Percentiles rank a stretch among this genome's conserved stretches.
These are phyloP conservation scores for Megalonaias nervosa DNA, from an alignment of 1,140 invertebrate species.

Conservation along the genomic window DNA sequence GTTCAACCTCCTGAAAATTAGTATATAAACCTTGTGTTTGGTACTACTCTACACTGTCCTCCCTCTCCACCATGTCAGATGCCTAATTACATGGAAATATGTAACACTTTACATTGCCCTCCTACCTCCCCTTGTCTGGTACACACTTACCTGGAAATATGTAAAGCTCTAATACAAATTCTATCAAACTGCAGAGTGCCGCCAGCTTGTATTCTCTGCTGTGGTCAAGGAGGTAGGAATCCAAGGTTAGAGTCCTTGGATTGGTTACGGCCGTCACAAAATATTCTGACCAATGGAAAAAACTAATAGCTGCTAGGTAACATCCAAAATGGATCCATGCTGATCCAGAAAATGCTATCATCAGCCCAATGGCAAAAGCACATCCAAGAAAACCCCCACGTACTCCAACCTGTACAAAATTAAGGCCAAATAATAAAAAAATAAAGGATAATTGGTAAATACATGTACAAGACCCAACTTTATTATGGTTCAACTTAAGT, in stretches of 20 bases:
- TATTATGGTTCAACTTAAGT: too few species aligned
- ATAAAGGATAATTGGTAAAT: too few species aligned
- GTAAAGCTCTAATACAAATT: conserved; percentile 88
- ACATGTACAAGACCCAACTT: too few species aligned
- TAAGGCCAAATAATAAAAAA: too few species aligned
- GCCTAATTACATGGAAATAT: conserved; percentile 80
- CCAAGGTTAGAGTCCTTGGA: conserved; percentile 83
- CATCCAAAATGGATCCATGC: conserved; percentile 80
- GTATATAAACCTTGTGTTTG: too few species aligned
- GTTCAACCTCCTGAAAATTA: too few species aligned
- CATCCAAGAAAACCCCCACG: conserved; percentile 82
- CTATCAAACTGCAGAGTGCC: conserved; percentile 88
- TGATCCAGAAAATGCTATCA: conserved; percentile 76
- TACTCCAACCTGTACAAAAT: conserved; percentile 77
- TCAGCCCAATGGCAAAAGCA: conserved; percentile 79
- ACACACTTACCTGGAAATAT: conserved; percentile 80
- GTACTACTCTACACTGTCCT: conserved; percentile 76
- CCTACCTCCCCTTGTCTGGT: neutral
- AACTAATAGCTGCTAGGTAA: conserved; percentile 76
- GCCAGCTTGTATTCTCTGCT: conserved; percentile 92
- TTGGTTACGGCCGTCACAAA: conserved; percentile 90
- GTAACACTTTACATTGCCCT: conserved; percentile 79
- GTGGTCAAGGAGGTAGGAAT: conserved; percentile 96
- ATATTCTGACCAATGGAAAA: conserved; percentile 98
- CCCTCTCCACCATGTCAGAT: neutral